Conservation (phyloP, 2,113 vertebrate genomes). For the Triplophysa siluroides region DNA sequence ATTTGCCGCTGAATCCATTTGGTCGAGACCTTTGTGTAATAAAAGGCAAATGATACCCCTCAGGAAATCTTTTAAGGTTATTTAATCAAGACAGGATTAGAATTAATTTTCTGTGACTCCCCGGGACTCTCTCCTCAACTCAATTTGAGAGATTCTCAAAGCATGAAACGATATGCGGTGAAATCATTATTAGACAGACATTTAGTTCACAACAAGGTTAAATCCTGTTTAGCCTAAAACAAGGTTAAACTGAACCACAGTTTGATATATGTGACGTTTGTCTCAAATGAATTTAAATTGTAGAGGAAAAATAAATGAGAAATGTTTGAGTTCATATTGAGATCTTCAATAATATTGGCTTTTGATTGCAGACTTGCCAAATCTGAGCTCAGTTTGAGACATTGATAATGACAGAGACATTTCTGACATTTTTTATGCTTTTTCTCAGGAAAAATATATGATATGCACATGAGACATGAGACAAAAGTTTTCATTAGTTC, state of each 20-base stretch:
- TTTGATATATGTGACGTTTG: neutral
- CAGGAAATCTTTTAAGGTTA: constrained; percentile 12
- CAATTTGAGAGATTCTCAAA: neutral
- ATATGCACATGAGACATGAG: too few relatives aligned
- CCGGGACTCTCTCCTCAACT: neutral
- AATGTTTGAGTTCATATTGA: too few relatives aligned
- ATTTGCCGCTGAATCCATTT: constrained; percentile 37
- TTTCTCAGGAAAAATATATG: too few relatives aligned
- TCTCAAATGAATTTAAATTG: neutral
- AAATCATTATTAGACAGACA: neutral
- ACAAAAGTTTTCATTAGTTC: too few relatives aligned
- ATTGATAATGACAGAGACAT: too few relatives aligned
- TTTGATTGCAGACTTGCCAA: too few relatives aligned
- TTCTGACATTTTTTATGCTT: too few relatives aligned
- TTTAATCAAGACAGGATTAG: constrained; percentile 33
- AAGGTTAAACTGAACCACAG: neutral
- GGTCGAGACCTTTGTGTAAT: constrained; percentile 14
- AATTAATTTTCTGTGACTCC: constrained; percentile 20
- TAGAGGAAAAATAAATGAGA: too few relatives aligned
- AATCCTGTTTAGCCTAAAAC: neutral
- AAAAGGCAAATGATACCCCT: neutral
- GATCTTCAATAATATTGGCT: too few relatives aligned
- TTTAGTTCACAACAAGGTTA: neutral
- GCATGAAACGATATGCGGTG: constrained; percentile 3
- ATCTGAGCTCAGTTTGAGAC: too few relatives aligned